phyloP scores from a whole-genome alignment of 2,797 vertebrate species.

The Dryobates pubescens region DNA sequence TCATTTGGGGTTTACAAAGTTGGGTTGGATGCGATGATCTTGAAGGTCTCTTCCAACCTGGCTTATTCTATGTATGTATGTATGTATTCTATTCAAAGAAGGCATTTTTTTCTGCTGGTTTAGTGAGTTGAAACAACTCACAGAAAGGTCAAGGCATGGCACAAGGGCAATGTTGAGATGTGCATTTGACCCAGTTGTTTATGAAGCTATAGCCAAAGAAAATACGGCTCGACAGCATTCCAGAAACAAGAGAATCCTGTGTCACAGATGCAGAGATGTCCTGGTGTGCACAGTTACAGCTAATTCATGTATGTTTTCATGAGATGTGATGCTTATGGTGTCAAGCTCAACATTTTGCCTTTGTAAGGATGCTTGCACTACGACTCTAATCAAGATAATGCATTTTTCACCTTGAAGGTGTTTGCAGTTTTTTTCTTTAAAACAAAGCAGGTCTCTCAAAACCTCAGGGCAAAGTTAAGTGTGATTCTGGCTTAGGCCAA shows the following conservation, averaged over 20 bases:
- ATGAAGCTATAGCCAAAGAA: not conserved
- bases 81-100: too few species aligned
- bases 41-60: too few species aligned
- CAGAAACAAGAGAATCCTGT: not conserved
- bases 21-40: too few species aligned
- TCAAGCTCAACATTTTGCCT: not conserved
- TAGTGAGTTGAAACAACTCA: not conserved
- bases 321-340: not conserved
- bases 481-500: not conserved
- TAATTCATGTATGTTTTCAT: not conserved
- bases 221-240: accelerated
- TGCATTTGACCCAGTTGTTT: not conserved
- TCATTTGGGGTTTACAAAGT: not conserved
- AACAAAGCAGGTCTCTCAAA: not conserved
- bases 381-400: not conserved
- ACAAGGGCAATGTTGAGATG: not conserved
- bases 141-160: not conserved
- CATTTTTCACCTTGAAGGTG: not conserved
- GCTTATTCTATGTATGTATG: too few species aligned
- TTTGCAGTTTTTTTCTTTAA: not conserved
- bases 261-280: not conserved
- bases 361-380: not conserved
- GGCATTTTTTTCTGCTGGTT: not conserved
- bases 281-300: not conserved
- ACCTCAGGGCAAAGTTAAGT: not conserved